Conservation (phyloP, 1,140 invertebrate species). For the Thalassaphorura encarpata region DNA sequence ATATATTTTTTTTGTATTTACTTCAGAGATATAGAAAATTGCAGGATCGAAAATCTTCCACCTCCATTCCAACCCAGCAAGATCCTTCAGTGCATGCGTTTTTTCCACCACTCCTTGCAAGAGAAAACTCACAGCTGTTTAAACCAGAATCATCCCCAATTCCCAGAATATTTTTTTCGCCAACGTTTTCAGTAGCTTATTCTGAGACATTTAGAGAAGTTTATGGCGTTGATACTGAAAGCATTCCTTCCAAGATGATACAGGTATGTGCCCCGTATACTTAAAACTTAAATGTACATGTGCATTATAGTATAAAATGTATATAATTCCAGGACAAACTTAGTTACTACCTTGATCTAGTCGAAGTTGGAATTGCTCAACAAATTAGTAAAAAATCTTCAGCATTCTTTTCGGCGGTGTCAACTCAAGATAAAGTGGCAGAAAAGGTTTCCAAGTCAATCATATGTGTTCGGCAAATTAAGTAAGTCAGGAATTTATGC, state of each 20-base stretch:
- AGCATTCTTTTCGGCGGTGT: conserved; percentile 94
- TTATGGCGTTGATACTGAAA: conserved; percentile 50
- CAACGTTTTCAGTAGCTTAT: conserved; percentile 66
- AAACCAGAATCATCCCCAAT: conserved; percentile 54
- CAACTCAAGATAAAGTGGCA: conserved; percentile 68
- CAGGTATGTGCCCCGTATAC: conserved; percentile 18
- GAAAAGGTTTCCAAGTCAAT: conserved; percentile 28
- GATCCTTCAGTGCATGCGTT: conserved; percentile 9
- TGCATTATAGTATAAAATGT: not conserved
- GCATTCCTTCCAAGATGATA: conserved; percentile 34
- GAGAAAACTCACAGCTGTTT: conserved; percentile 36
- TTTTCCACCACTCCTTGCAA: conserved; percentile 34
- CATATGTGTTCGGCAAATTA: conserved; percentile 23
- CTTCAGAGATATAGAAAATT: conserved; percentile 22
- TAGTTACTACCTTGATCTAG: conserved; percentile 89
- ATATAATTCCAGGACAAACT: conserved; percentile 44
- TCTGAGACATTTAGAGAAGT: conserved; percentile 75
- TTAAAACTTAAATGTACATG: not conserved
- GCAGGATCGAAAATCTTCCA: conserved; percentile 27
- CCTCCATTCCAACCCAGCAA: conserved; percentile 1
- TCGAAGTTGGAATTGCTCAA: conserved; percentile 89
- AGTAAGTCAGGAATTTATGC: conserved; percentile 60
- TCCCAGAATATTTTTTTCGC: conserved; percentile 75
- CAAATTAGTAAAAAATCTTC: conserved; percentile 93
- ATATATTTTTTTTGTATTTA: not conserved